Evolutionary conservation across 1,140 invertebrate species (phyloP), one percentile per base, ranked within the genome.

Genomic region (Calycopis cecrops): DNA sequence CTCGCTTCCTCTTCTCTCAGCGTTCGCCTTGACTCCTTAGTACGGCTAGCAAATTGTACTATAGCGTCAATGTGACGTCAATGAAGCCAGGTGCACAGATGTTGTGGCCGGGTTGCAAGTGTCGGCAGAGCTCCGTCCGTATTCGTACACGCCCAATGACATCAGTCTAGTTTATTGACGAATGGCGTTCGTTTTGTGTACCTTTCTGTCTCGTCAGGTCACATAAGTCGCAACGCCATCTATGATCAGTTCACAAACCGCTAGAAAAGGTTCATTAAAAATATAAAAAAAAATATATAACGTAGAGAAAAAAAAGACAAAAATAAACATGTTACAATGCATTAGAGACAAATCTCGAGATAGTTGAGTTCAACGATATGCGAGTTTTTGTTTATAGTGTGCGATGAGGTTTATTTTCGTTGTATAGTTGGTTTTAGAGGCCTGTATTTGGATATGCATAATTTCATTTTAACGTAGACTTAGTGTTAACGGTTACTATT

Each of bases 391-490:
- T 44, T 44, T 44, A 16, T 44, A 44, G 40, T 14, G n/a, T 40
- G n/a, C 14, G 9, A 16, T 44, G 14, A 44, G 9, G 40, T 44
- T 44, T 44, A 28, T 28, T 37, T 37, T 44, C 17, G 16, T 44
- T 44, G 9, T 44, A 16, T 44, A 44, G 40, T 16, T 44, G 14
- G 16, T 9, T 44, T 44, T 44, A 44, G 12, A 16, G 17, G n/a
- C 12, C 40, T 16, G 8, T 16, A 9, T 44, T 44, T 16, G 40
- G 40, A 16, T 44, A 44, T 12, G 14, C 38, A 14, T 28, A 28
- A 28, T 16, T 44, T 44, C 40, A 44, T 42, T 42, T 42, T 17
- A 42, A 42, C 40, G 16, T 44, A 44, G 40, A 44, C 17, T 16
- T 14, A 44, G 40, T 14, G 38, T 40, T 40, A 40, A 44, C 21